A percentile compares a stretch with the other conserved stretches of the same genome.
Evolutionary conservation across 2,797 vertebrate genomes (phyloP).

Genomic region (Apogon hyalosoma): DNA sequence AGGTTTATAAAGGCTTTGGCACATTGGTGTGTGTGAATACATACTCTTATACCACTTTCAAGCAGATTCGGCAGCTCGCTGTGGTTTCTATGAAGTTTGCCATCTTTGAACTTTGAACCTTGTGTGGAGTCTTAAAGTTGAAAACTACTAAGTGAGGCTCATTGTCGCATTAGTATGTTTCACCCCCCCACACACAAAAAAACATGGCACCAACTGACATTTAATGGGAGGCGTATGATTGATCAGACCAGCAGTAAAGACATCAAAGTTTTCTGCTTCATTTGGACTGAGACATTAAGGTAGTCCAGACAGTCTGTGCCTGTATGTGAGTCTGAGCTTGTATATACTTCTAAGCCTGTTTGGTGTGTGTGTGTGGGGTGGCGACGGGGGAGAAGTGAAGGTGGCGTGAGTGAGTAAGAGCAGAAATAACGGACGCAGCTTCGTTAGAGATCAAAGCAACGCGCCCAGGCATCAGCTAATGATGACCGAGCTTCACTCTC

Average conservation of each 20-base stretch:
- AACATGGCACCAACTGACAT: conserved; percentile 69
- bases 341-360: conserved; percentile 41
- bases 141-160: conserved; percentile 70
- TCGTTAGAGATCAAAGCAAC: conserved; percentile 83
- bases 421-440: conserved; percentile 74
- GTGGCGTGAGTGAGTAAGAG: conserved; percentile 80
- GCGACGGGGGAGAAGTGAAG: conserved; percentile 76
- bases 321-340: conserved; percentile 15
- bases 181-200: conserved; percentile 42
- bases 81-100: conserved; percentile 71
- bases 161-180: conserved; percentile 57
- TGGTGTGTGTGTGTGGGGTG: conserved; percentile 39
- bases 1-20: conserved; percentile 76
- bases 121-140: conserved; percentile 64
- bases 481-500: conserved; percentile 75
- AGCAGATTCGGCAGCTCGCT: conserved; percentile 60
- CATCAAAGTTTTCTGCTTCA: conserved; percentile 80
- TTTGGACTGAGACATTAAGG: conserved; percentile 74
- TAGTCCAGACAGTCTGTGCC: conserved; percentile 63
- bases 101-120: conserved; percentile 76
- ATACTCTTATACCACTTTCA: conserved; percentile 5
- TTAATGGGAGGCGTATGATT: conserved; percentile 78
- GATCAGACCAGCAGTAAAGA: conserved; percentile 76
- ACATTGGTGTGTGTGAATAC: conserved; percentile 61
- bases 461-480: conserved; percentile 71